Base-by-base conservation (phyloP, 2,888 invertebrate species). In the Sphaerophoria rueppellii region DNA sequence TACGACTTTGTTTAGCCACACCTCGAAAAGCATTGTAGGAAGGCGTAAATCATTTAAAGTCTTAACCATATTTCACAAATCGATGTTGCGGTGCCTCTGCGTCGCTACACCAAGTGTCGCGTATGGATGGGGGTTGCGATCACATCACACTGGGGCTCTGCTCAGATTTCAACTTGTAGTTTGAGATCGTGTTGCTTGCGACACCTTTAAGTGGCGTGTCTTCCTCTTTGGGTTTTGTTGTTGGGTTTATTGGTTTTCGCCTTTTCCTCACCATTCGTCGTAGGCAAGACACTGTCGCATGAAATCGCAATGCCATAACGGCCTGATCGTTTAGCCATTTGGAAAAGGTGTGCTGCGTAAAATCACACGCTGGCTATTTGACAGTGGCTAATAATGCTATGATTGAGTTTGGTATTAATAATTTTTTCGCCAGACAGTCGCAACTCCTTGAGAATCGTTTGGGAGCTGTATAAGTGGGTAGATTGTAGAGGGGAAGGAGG, bases 351-450 rank as follows among this genome's bases (percentile, higher is more conserved):
- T 86, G 86, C 82, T 86, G 85, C 80, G 71, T 70, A 65, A 35
- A 61, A 74, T 76, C 65, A 76, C 88, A 87, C 76, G 88, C 88
- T 88, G 88, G 55, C 87, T 87, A 87, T 88, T 88, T 88, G 88
- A 88, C 88, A 88, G 88, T 87, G 87, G 87, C 87, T 87, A 88
- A 88, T 88, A 88, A 88, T 87, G 88, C 87, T 87, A 88, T 88
- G 88, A 88, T 88, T 88, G 82, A 88, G 85, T 82, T 87, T 86
- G 82, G 86, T 86, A 87, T 88, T 88, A 88, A 88, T 87, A 88
- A 88, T 88, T 24, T 24, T 88, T 87, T 82, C 80, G 85, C 83
- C 83, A 86, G 87, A 87, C 88, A 87, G 87, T 80, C 87, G 77
- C 70, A 65, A 24, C 24, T 24, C 24, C 24, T 24, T 24, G 24